Evolutionary conservation across 2,113 vertebrate genomes (phyloP).

Genomic region (Coptodon bakossiorum): DNA sequence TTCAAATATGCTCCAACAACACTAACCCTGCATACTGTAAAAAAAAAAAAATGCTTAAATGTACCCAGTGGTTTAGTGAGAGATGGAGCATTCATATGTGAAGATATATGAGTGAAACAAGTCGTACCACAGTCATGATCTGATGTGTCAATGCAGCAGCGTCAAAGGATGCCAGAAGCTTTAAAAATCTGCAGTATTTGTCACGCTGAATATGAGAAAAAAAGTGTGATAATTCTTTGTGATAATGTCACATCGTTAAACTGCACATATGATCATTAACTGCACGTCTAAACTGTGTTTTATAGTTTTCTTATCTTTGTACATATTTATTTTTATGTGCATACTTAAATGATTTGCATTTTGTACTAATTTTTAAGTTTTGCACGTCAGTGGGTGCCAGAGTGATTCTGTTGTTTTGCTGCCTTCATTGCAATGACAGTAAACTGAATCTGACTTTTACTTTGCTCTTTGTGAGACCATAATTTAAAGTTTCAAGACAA

Average conservation of each 20-base stretch:
- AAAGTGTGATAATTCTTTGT: not conserved
- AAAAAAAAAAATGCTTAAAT: rapidly evolving
- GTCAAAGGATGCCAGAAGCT: rapidly evolving
- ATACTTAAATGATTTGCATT: not conserved
- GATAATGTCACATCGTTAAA: not conserved
- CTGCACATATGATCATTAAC: not conserved
- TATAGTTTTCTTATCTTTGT: not conserved
- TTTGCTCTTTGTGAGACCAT: not conserved
- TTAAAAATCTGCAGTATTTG: not conserved
- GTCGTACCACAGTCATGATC: rapidly evolving
- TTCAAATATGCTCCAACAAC: not conserved
- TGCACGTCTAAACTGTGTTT: not conserved
- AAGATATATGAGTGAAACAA: not conserved
- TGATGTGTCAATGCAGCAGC: not conserved
- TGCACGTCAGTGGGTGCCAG: rapidly evolving
- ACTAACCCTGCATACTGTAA: not conserved
- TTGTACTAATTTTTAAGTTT: rapidly evolving
- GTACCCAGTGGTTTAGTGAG: not conserved
- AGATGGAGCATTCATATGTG: rapidly evolving
- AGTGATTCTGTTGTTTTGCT: not conserved
- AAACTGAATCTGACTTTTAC: not conserved
- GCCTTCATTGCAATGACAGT: rapidly evolving
- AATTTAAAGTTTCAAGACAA: not conserved
- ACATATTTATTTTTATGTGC: not conserved
- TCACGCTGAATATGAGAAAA: not conserved